A percentile compares a stretch with the other conserved stretches of the same genome.
These are phyloP conservation scores for Aegotheles bennettii DNA, from an alignment of 2,113 vertebrate species.

Conservation along the genomic window DNA sequence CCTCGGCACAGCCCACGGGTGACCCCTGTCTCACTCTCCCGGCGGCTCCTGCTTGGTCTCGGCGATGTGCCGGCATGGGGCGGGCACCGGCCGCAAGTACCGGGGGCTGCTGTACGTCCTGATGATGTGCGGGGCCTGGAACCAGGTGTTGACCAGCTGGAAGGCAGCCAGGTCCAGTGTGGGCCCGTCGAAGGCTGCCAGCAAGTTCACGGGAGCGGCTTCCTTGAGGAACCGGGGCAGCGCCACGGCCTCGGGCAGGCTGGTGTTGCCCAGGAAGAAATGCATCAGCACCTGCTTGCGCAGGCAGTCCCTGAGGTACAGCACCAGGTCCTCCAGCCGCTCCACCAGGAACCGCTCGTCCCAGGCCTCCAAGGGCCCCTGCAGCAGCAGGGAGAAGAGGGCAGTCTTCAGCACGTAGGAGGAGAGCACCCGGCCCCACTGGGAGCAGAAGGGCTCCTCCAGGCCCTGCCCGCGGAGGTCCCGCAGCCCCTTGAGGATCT, in stretches of 20 bases:
- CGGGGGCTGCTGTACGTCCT: slow-evolving; percentile 66
- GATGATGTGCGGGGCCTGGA: slow-evolving; percentile 76
- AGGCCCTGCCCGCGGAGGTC: slow-evolving; percentile 76
- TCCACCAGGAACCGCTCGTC: slow-evolving; percentile 75
- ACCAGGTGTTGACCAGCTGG: slow-evolving; percentile 78
- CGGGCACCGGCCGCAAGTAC: not conserved
- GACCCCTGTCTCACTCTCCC: not conserved
- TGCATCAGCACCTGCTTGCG: slow-evolving; percentile 74
- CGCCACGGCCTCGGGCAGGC: slow-evolving; percentile 67
- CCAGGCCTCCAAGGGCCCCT: slow-evolving; percentile 71
- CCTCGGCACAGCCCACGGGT: rapidly evolving
- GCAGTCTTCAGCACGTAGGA: slow-evolving; percentile 81
- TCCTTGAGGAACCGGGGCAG: slow-evolving; percentile 81
- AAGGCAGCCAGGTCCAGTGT: slow-evolving; percentile 68
- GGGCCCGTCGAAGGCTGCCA: slow-evolving; percentile 63
- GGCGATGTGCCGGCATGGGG: not conserved
- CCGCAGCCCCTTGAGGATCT: slow-evolving; percentile 83
- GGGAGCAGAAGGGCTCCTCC: slow-evolving; percentile 62
- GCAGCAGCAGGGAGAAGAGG: slow-evolving; percentile 76
- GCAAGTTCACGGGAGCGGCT: slow-evolving; percentile 71
- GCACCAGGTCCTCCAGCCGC: slow-evolving; percentile 77
- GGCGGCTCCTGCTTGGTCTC: not conserved
- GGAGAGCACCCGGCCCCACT: slow-evolving; percentile 78
- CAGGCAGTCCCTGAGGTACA: slow-evolving; percentile 75
- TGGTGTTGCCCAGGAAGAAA: slow-evolving; percentile 73